These are phyloP conservation scores for Calcarius lapponicus DNA, from an alignment of 2,797 vertebrate species.

Conservation along the genomic window DNA sequence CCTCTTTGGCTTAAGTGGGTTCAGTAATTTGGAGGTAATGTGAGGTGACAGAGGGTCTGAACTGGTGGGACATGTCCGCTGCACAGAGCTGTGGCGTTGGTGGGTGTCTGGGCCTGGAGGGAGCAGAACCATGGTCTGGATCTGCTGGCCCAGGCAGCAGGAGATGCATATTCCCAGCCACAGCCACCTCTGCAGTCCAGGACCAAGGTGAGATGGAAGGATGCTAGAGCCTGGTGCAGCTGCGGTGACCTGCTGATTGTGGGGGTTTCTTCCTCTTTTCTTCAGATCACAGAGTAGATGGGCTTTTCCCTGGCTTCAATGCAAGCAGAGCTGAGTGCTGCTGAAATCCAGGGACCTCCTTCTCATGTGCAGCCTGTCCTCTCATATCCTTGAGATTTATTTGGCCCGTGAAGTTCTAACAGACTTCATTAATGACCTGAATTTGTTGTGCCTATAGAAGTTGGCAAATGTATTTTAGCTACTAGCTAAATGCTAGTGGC, in stretches of 20 bases:
- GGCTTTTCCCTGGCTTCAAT: background rate
- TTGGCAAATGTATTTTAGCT: background rate
- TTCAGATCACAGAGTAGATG: background rate
- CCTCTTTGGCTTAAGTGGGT: background rate
- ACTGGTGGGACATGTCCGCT: accelerated
- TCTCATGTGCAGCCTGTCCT: background rate
- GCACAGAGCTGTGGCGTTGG: accelerated
- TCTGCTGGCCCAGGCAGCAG: background rate
- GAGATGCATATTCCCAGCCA: background rate
- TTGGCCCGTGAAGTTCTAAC: accelerated
- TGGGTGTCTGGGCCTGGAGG: background rate
- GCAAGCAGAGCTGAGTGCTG: background rate
- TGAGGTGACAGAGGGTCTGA: background rate
- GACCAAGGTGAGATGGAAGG: background rate
- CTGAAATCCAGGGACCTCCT: background rate
- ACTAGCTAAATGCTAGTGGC: background rate
- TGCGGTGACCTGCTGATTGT: background rate
- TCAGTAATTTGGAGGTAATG: too few relatives aligned
- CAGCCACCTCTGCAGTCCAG: background rate
- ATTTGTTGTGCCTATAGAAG: background rate
- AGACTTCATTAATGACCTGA: background rate
- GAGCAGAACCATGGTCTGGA: background rate
- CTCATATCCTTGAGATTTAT: accelerated
- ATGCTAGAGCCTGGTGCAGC: background rate
- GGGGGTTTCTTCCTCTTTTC: background rate